Evolutionary conservation across 2,797 vertebrate genomes (phyloP).

Genomic region (Onychomys torridus): DNA sequence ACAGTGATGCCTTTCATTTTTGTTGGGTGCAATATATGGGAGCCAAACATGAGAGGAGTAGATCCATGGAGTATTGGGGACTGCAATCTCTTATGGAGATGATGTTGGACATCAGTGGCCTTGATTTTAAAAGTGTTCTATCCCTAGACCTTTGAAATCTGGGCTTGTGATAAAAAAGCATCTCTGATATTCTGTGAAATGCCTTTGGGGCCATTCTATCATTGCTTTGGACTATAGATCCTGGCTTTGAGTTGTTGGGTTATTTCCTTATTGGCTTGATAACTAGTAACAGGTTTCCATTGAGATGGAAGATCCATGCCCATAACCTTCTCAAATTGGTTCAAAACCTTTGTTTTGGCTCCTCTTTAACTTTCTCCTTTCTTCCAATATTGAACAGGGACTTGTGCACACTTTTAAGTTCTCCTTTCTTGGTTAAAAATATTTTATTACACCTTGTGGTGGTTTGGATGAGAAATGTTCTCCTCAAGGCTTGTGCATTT

Average conservation of each 20-base stretch:
- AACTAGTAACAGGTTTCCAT: background rate
- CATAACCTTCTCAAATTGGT: background rate
- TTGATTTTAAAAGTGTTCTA: background rate
- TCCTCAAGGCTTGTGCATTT: background rate
- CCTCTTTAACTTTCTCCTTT: background rate
- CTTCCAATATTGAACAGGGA: background rate
- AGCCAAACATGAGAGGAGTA: too few species aligned
- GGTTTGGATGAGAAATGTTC: background rate
- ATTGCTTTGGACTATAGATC: background rate
- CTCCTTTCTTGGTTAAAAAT: background rate
- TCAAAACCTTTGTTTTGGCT: background rate
- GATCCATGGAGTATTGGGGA: background rate
- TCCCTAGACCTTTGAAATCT: background rate
- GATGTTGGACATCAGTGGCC: background rate
- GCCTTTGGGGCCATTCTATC: background rate
- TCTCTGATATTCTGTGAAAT: background rate
- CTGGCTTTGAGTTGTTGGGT: background rate
- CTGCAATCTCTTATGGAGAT: background rate
- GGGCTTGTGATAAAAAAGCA: background rate
- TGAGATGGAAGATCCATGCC: background rate
- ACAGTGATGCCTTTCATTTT: background rate
- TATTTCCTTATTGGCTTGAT: background rate
- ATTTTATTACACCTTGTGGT: background rate
- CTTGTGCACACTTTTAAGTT: background rate
- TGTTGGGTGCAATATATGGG: background rate